phyloP scores from a whole-genome alignment of 2,888 invertebrate species.

The Pollenia amentaria region DNA sequence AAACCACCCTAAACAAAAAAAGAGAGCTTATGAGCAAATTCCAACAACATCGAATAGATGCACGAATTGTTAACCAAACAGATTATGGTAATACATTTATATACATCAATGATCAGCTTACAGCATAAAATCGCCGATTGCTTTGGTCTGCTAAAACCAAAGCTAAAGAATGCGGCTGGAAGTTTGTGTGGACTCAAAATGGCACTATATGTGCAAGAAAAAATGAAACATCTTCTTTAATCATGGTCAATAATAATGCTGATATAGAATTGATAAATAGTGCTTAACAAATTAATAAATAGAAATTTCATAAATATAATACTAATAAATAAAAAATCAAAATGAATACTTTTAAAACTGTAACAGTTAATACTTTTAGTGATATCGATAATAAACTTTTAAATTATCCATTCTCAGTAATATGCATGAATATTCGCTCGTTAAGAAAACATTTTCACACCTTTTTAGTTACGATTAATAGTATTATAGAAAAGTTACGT shows the following conservation, averaged over 20 bases:
- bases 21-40: slow-evolving; percentile 18
- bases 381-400: slow-evolving; percentile 5
- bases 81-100: not conserved
- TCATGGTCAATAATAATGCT: too few relatives aligned
- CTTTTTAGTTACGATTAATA: slow-evolving; percentile 3
- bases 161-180: too few relatives aligned
- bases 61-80: not conserved
- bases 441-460: slow-evolving; percentile 6
- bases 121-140: too few relatives aligned
- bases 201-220: slow-evolving; percentile 11
- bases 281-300: too few relatives aligned
- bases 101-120: too few relatives aligned
- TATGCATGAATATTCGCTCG: slow-evolving; percentile 9
- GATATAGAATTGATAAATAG: too few relatives aligned
- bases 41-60: not conserved
- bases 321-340: too few relatives aligned
- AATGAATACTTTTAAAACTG: too few relatives aligned
- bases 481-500: not conserved
- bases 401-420: not conserved
- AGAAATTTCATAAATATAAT: not conserved
- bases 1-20: slow-evolving; percentile 7
- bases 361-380: not conserved
- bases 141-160: too few relatives aligned
- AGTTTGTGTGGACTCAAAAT: not conserved
- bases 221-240: not conserved